These are phyloP conservation scores for Zoroaster sp. DNA, from an alignment of 53 echinoderm and acorn worm genomes.

Conservation along the genomic window DNA sequence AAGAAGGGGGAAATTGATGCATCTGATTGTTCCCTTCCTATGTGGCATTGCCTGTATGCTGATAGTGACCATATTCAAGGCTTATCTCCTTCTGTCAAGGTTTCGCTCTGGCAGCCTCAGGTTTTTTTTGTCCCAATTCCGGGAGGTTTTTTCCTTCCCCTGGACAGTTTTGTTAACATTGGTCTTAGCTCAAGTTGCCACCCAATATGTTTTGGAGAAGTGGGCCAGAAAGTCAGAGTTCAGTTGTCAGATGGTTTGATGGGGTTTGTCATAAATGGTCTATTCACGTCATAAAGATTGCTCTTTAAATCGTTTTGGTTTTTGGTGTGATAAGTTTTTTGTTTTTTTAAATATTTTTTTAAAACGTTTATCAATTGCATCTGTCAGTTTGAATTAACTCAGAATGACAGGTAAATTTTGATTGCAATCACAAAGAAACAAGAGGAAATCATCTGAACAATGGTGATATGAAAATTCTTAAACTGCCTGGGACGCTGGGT, in stretches of 20 bases:
- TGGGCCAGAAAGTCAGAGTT: neutral
- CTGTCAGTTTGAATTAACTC: slow-evolving; percentile 24
- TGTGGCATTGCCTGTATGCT: neutral
- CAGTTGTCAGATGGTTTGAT: neutral
- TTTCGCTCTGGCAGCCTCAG: slow-evolving; percentile 24
- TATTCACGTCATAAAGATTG: too few species aligned
- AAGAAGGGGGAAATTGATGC: neutral
- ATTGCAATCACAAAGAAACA: neutral
- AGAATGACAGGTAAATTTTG: neutral
- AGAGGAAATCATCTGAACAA: neutral
- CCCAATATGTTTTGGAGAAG: too few species aligned
- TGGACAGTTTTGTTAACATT: neutral
- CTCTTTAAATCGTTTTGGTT: neutral
- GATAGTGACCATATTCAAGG: neutral
- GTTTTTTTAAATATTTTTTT: neutral
- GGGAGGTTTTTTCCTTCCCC: neutral
- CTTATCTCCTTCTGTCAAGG: slow-evolving; percentile 25
- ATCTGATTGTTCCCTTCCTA: slow-evolving; percentile 23
- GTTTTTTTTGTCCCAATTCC: slow-evolving; percentile 11
- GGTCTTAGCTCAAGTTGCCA: neutral
- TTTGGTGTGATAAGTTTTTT: neutral
- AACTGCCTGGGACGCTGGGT: neutral
- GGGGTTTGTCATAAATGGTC: neutral
- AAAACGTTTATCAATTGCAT: neutral
- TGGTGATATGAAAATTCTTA: neutral